These are phyloP conservation scores for Cyanocitta stelleri DNA, from an alignment of 2,113 vertebrate species.

Conservation along the genomic window DNA sequence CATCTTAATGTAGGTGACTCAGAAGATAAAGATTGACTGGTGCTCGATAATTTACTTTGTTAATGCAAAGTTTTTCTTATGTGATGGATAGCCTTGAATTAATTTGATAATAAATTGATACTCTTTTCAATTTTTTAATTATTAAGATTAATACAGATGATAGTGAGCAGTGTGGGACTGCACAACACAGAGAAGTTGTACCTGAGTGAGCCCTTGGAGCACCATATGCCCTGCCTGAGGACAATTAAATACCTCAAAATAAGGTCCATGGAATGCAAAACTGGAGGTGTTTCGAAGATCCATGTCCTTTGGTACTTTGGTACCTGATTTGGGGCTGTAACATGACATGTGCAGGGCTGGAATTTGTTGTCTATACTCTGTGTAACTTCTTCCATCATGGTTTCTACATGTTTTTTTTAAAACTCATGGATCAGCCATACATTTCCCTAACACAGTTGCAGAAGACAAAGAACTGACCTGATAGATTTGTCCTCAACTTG, in stretches of 20 bases:
- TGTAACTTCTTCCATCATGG: not conserved
- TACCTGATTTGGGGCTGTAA: not conserved
- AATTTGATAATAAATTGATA: not conserved
- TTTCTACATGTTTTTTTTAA: not conserved
- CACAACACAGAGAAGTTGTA: not conserved
- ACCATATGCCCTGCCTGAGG: not conserved
- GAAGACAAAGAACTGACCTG: not conserved
- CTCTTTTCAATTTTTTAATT: not conserved
- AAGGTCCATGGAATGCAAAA: not conserved
- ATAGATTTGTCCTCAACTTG: not conserved
- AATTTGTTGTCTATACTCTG: not conserved
- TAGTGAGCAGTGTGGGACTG: not conserved
- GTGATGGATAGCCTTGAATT: not conserved
- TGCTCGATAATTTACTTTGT: not conserved
- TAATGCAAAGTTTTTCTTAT: not conserved
- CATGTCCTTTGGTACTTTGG: not conserved
- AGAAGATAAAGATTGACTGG: not conserved
- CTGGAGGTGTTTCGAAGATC: not conserved
- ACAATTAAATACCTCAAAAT: not conserved
- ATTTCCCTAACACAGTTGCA: not conserved
- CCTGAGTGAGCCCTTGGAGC: not conserved
- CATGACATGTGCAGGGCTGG: not conserved
- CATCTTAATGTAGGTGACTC: not conserved
- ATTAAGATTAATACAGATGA: not conserved
- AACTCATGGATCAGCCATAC: fast-evolving